These are phyloP conservation scores for Hydrolagus affinis DNA, from an alignment of 2,113 vertebrate species.

Conservation along the genomic window DNA sequence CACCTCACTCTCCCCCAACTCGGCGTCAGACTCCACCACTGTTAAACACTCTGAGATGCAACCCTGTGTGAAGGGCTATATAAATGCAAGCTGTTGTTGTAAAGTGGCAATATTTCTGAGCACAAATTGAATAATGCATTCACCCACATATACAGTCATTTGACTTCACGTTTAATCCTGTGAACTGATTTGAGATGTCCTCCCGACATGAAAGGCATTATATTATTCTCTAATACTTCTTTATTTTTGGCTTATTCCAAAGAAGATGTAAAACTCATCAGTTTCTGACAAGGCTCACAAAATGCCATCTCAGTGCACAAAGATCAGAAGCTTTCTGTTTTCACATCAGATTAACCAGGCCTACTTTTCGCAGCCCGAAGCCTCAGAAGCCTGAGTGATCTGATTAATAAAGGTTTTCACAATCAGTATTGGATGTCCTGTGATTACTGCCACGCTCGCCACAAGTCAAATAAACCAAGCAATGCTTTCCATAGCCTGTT, in stretches of 20 bases:
- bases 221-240: too few relatives aligned
- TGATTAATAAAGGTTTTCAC: neutral
- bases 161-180: too few relatives aligned
- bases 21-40: too few relatives aligned
- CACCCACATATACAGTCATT: too few relatives aligned
- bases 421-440: neutral
- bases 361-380: neutral
- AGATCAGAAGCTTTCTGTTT: neutral
- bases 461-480: neutral
- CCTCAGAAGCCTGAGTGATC: neutral
- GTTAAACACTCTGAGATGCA: too few relatives aligned
- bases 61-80: too few relatives aligned
- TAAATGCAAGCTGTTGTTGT: too few relatives aligned
- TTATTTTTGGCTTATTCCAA: neutral
- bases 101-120: too few relatives aligned
- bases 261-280: neutral
- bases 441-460: neutral
- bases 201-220: too few relatives aligned
- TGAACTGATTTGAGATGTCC: too few relatives aligned
- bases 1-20: too few relatives aligned
- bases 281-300: neutral
- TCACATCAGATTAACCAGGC: neutral
- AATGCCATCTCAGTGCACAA: neutral
- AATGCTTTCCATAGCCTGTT: neutral
- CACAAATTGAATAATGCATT: too few relatives aligned